Base-by-base conservation (phyloP, 2,888 invertebrate species). In the Brachyopa scutellaris region DNA sequence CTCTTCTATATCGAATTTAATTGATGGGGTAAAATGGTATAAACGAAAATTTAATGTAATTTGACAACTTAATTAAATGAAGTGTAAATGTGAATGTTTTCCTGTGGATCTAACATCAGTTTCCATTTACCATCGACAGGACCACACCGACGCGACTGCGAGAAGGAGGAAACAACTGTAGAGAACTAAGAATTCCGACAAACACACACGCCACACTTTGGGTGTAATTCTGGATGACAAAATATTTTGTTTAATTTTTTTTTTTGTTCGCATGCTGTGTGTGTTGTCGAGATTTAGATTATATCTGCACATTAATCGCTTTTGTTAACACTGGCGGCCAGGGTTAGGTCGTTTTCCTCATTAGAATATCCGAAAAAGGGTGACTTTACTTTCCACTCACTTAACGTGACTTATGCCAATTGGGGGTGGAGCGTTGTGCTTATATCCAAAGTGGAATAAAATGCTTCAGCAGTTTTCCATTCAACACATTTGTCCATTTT, bases 11-110 rank as follows among this genome's bases (percentile, higher is more conserved):
- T 79, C 79, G 79, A 79, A 79, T 79, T 79, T 79, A 79, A 79
- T 79, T 79, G 79, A 79, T 79, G 74, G 79, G 79, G 79, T 79
- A 79, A 79, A 79, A 74, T 55, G 73, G 73, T 67, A 74, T 74
- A 79, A 79, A 79, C 79, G 79, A 79, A 79, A 79, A 67, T 79
- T 79, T 79, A 79, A 79, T 79, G 79, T 79, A 79, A 79, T 79
- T 79, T 79, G 79, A 79, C 79, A 79, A 74, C 79, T 74, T 79
- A 79, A 79, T 79, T 79, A 79, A 79, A 79, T 79, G 79, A 79
- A 79, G 79, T 79, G 79, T 79, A 79, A 79, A 79, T 79, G 74
- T 61, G 79, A 74, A 79, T 74, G 74, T 79, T 53, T 79, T 79
- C 79, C 79, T 79, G 79, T 79, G 79, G 79, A 79, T 74, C 74